phyloP scores from a whole-genome alignment of 2,888 invertebrate species.

The Lasioglossum villosulum region DNA sequence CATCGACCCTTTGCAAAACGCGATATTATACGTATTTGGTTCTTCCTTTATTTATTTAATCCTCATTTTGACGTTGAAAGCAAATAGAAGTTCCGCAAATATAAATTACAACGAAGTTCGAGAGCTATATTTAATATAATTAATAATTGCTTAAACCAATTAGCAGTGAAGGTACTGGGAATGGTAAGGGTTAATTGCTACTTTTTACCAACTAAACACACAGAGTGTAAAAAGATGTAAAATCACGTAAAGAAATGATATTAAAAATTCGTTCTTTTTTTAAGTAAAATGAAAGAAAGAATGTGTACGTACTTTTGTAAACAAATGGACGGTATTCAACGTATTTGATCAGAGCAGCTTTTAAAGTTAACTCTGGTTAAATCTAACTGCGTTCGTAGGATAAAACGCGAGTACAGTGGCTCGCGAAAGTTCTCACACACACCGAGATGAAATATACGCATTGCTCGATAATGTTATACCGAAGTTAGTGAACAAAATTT shows the following conservation, averaged over 20 bases:
- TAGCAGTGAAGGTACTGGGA: no score
- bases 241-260: not conserved
- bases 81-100: no score
- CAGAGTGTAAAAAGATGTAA: no score
- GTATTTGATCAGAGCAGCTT: not conserved
- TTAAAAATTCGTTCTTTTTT: not conserved
- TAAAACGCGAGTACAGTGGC: not conserved
- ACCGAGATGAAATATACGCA: not conserved
- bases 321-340: not conserved
- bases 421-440: not conserved
- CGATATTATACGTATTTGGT: no score
- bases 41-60: no score
- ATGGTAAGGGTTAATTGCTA: no score
- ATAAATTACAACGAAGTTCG: no score
- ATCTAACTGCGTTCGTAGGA: not conserved
- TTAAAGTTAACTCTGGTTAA: not conserved
- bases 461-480: not conserved
- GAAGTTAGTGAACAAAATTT: not conserved
- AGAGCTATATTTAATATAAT: no score
- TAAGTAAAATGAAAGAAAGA: not conserved
- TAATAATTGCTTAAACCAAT: no score
- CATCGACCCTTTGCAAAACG: no score
- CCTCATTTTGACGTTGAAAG: no score
- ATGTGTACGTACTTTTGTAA: not conserved
- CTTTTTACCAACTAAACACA: no score